Percentiles rank a stretch among this genome's conserved stretches.
phyloP scores from a whole-genome alignment of 2,888 invertebrate species.

The Drosophila longiperda region DNA sequence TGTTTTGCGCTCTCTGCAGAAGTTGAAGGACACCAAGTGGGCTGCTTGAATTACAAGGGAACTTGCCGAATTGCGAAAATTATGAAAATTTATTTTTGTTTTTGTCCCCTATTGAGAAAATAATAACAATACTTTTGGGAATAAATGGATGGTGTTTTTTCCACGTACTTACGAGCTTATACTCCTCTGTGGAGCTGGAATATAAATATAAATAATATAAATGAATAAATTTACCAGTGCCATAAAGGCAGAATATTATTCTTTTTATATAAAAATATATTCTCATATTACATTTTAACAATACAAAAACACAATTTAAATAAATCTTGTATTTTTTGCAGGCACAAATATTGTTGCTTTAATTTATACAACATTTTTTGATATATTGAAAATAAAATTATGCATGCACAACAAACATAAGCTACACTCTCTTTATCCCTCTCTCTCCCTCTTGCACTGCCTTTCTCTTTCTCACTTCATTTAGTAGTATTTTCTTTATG shows the following conservation, averaged over 20 bases:
- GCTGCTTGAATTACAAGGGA: conserved; percentile 14
- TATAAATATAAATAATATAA: background rate
- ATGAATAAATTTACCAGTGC: background rate
- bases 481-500: background rate
- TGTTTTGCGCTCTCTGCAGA: conserved; percentile 15
- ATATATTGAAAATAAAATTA: conserved; percentile 22
- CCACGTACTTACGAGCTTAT: background rate
- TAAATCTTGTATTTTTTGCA: background rate
- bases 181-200: background rate
- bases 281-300: background rate
- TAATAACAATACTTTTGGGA: background rate
- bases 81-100: conserved; percentile 15
- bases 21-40: background rate
- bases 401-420: conserved; percentile 30
- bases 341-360: background rate
- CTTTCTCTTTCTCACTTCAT: conserved; percentile 23
- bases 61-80: conserved; percentile 7
- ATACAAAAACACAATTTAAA: background rate
- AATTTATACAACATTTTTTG: conserved; percentile 13
- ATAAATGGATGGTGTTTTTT: background rate
- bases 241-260: background rate
- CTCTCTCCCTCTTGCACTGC: background rate
- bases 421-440: background rate
- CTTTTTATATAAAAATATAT: background rate
- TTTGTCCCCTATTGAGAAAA: background rate